Percentiles rank a stretch among this genome's conserved stretches.
These are phyloP conservation scores for Carlito syrichta DNA, from an alignment of 2,113 vertebrate species.

Conservation along the genomic window DNA sequence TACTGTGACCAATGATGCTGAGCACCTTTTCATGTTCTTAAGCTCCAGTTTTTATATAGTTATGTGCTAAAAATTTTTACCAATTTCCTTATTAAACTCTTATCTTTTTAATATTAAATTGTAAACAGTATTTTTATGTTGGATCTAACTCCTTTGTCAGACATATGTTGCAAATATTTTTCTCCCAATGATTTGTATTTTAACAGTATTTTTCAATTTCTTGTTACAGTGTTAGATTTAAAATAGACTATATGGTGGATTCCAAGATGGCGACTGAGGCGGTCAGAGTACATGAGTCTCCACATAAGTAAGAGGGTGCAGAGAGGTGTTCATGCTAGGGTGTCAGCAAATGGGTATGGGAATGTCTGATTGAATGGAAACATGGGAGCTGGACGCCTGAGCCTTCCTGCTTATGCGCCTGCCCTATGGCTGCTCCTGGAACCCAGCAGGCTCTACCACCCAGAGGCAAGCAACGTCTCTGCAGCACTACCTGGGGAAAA, in stretches of 20 bases:
- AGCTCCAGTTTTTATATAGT: background rate
- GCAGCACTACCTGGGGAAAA: too few species aligned
- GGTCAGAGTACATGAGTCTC: too few species aligned
- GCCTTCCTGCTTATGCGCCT: too few species aligned
- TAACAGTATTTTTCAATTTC: background rate
- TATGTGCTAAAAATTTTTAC: background rate
- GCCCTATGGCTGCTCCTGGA: too few species aligned
- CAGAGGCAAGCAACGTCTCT: too few species aligned
- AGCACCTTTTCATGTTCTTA: background rate
- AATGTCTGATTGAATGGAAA: too few species aligned
- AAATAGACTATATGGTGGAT: background rate
- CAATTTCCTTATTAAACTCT: background rate
- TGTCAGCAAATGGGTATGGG: too few species aligned
- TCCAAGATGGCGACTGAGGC: too few species aligned
- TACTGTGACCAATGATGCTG: background rate
- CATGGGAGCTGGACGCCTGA: too few species aligned
- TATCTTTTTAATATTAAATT: background rate
- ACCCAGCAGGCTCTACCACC: too few species aligned
- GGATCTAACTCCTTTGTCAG: background rate
- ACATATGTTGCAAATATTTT: background rate
- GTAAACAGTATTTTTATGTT: background rate
- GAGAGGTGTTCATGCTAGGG: too few species aligned
- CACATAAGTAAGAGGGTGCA: too few species aligned
- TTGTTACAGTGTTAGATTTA: background rate
- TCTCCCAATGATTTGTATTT: background rate